Evolutionary conservation across 2,113 vertebrate species (phyloP).

Genomic region (Brachyhypopomus occidentalis): DNA sequence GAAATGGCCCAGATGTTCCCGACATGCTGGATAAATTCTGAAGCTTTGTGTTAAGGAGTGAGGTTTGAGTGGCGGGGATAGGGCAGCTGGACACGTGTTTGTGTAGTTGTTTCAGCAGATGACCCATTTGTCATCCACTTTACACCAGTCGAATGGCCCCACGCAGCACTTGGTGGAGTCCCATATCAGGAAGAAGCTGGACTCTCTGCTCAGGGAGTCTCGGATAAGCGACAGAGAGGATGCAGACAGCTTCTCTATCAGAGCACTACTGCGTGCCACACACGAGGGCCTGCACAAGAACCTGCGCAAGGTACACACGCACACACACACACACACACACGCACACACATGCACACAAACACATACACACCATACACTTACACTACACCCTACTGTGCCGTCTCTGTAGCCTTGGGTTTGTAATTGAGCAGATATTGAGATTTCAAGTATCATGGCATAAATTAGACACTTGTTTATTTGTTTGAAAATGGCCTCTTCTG

Average conservation of each 20-base stretch:
- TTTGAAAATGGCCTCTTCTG: too few relatives aligned
- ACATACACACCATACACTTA: not conserved
- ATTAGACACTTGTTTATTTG: too few relatives aligned
- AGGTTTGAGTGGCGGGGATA: too few relatives aligned
- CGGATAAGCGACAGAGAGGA: conserved; percentile 95
- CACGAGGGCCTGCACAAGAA: conserved; percentile 90
- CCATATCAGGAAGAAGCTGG: conserved; percentile 93
- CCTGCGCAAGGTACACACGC: conserved; percentile 84
- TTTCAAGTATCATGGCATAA: too few relatives aligned
- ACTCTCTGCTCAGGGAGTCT: conserved; percentile 92
- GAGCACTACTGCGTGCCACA: conserved; percentile 88
- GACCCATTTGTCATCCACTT: not conserved
- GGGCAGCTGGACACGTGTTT: too few relatives aligned
- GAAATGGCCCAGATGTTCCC: not conserved
- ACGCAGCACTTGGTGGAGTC: conserved; percentile 91
- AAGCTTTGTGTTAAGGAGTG: too few relatives aligned
- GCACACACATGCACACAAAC: too few relatives aligned
- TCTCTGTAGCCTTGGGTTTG: too few relatives aligned
- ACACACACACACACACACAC: not conserved
- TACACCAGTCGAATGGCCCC: conserved; percentile 63
- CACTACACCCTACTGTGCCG: too few relatives aligned
- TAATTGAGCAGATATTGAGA: too few relatives aligned
- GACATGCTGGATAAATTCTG: too few relatives aligned
- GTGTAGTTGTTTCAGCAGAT: too few relatives aligned
- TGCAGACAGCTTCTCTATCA: conserved; percentile 92